phyloP scores from a whole-genome alignment of 2,113 vertebrate species.

The Sturnira hondurensis region DNA sequence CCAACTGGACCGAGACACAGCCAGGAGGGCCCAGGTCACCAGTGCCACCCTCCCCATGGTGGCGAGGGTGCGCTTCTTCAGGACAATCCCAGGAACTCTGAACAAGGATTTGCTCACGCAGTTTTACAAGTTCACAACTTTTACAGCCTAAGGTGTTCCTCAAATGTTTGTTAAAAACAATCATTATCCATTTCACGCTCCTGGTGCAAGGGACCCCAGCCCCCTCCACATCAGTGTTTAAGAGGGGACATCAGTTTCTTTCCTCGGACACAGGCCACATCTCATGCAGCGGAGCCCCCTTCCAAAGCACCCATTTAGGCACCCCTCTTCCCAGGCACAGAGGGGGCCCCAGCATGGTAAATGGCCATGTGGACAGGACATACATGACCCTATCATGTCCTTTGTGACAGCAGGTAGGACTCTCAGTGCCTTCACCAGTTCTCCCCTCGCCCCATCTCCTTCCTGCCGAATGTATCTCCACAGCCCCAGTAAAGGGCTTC shows the following conservation, averaged over 20 bases:
- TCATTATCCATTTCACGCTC: not conserved
- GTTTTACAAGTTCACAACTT: not conserved
- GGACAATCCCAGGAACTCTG: not conserved
- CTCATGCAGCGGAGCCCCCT: not conserved
- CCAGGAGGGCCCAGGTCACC: no score
- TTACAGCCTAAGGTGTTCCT: not conserved
- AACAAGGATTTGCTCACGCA: not conserved
- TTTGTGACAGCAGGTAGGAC: not conserved
- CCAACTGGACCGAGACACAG: not conserved
- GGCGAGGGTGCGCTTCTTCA: accelerated
- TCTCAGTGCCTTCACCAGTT: no score
- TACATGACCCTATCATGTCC: not conserved
- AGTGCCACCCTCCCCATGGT: accelerated
- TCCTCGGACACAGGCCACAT: no score
- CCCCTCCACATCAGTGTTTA: not conserved
- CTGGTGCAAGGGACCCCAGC: not conserved
- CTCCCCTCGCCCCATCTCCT: not conserved
- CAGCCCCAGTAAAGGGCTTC: not conserved
- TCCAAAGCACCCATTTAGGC: not conserved
- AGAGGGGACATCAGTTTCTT: not conserved
- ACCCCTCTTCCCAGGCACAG: no score
- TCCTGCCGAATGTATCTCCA: not conserved
- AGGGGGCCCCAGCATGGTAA: accelerated
- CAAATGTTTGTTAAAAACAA: not conserved
- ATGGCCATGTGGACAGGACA: accelerated